Evolutionary conservation across 2,113 vertebrate species (phyloP), one percentile per base, ranked within the genome.

Genomic region (Burhinus oedicnemus): DNA sequence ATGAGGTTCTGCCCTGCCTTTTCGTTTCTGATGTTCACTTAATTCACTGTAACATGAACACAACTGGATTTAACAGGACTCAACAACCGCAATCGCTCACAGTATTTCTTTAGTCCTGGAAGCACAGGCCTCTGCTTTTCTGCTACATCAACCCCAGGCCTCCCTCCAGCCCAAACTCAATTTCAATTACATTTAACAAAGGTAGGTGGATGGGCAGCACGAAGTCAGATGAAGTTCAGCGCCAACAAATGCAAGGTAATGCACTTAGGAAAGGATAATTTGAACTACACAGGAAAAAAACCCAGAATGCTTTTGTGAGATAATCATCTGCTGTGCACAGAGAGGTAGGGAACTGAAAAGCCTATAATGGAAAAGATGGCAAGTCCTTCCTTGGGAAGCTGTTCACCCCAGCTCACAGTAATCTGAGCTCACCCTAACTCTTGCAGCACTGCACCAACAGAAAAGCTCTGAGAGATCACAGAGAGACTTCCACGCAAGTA

Each of bases 221-320:
- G 54, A 96, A 93, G 57, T 89, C 27, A 94, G 91, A 95, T 91
- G 29, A 95, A 97, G 93, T 95, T 95, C 96, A 94, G 78, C 23
- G 15, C 89, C 76, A 78, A 96, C 94, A 94, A 96, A 94, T 81
- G 95, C 93, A 94, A 95, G 91, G 96, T 95, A 94, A 96, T 94
- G 82, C 94, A 95, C 96, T 97, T 96, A 93, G 77, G 93, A 94
- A 95, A 83, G 55, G 75, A 93, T 96, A 94, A 96, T 93, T 95
- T 95, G 75, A 97, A 74, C 87, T 95, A 95, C 62, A 86, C 57
- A 51, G 45, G n/a, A 3, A 6, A 64, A 65, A 72, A 30, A 7
- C 3, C 4, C 80, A 85, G 83, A 94, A 94, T 91, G 81, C 78
- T 96, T 89, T 83, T 77, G 91, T 0, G 38, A 97, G 94, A 97